Conservation (phyloP, 1,140 invertebrate species). For the Aphidius ervi region DNA sequence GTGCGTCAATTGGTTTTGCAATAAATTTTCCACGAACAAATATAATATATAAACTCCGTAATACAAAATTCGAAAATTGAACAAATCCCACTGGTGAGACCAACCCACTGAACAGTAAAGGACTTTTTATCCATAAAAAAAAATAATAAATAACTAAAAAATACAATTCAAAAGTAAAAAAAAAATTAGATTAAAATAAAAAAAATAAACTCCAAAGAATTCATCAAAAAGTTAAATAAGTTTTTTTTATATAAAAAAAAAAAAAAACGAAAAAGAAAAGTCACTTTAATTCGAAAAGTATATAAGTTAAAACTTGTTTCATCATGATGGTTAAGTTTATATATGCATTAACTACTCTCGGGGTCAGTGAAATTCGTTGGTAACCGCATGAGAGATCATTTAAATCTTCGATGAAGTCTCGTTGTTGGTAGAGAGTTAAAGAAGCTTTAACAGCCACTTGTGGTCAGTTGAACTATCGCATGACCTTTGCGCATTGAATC, state of each 20-base stretch:
- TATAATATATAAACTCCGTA: background rate
- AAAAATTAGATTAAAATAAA: no score
- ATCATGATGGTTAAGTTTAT: no score
- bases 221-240: no score
- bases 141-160: background rate
- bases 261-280: no score
- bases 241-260: no score
- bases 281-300: no score
- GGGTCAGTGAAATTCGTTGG: no score
- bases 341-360: no score
- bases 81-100: background rate
- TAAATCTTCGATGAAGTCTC: constrained; percentile 7
- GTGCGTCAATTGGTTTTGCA: constrained; percentile 19
- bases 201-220: no score
- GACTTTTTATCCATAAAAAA: background rate
- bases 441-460: constrained; percentile 37
- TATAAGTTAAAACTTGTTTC: no score
- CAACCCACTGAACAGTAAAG: background rate
- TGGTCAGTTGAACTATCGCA: constrained; percentile 34
- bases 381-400: background rate
- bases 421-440: background rate
- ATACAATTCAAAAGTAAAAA: background rate
- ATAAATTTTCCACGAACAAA: constrained; percentile 13
- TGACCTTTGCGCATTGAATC: constrained; percentile 31
- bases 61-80: constrained; percentile 9